Evolutionary conservation across 2,113 vertebrate genomes (phyloP), one percentile per base, ranked within the genome.

Genomic region (Pelmatolapia mariae): DNA sequence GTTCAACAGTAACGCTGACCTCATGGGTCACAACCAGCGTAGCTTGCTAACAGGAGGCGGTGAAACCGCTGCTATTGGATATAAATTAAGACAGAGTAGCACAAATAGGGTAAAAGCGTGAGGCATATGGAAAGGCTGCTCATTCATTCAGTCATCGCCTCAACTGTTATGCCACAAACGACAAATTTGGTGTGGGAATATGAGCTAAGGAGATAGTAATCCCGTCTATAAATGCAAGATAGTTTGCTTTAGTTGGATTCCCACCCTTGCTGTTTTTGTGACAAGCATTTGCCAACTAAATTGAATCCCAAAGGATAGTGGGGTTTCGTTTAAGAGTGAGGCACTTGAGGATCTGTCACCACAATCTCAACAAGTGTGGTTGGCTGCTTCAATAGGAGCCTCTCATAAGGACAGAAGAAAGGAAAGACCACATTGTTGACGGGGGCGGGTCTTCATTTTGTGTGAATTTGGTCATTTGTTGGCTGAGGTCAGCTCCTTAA

Each of bases 391-490:
- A 94, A 93, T 92, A 52, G 89, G 53, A 88, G 81, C 86, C 92
- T 87, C 92, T 94, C 85, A 86, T 85, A 82, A 86, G 85, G 86
- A 91, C 86, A 86, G 93, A 93, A 93, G 89, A 91, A 91, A 92
- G 91, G 87, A 92, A 88, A 87, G 87, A 89, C 59, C 89, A 81
- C 82, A 91, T 85, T 87, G 89, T 92, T 36, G 40, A 86, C 12
- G 83, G 86, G 92, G 92, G 93, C 10, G 73, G 87, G 66, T 88
- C 89, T 94, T 80, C 86, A 86, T 94, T 94, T 95, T 96, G 91
- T 93, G 93, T 94, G 94, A 95, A 94, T 95, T 94, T 96, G 92
- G 90, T 94, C 92, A 95, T 95, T 96, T 95, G 93, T 95, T 95
- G 95, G 93, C 92, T 66, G 86, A 94, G 92, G 91, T 94, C 91